Percentiles rank a stretch among this genome's conserved stretches.
Conservation (phyloP, 2,113 vertebrate species). For the Notiomystis cincta region DNA sequence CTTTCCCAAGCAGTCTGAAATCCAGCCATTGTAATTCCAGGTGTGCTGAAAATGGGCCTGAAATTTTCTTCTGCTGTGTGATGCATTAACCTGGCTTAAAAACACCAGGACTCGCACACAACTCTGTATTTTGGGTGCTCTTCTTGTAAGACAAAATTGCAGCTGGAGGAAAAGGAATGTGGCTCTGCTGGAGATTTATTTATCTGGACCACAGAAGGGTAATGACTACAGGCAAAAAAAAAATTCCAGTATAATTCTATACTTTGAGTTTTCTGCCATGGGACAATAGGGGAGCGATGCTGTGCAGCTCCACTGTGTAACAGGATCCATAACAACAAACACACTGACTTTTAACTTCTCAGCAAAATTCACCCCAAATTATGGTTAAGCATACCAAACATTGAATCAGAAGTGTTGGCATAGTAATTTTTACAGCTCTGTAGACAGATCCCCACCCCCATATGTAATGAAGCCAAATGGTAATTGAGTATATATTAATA, state of each 20-base stretch:
- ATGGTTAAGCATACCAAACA: neutral
- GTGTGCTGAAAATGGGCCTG: neutral
- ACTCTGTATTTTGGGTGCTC: neutral
- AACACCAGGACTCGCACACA: neutral
- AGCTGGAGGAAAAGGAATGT: neutral
- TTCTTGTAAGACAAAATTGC: neutral
- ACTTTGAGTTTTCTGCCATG: neutral
- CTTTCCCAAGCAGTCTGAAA: slow-evolving; percentile 2
- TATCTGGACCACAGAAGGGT: neutral
- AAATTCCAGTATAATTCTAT: accelerated
- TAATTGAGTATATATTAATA: neutral
- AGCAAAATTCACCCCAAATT: neutral
- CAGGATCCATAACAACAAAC: neutral
- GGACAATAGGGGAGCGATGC: neutral
- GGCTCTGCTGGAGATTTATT: neutral
- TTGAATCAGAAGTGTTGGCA: neutral
- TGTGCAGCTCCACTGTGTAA: neutral
- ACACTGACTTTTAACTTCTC: neutral
- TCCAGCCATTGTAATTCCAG: neutral
- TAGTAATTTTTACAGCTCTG: neutral
- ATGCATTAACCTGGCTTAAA: neutral
- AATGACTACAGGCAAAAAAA: neutral
- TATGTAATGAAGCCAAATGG: neutral
- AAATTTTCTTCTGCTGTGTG: neutral
- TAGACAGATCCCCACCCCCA: neutral